A percentile compares a stretch with the other conserved stretches of the same genome.
Evolutionary conservation across 2,113 vertebrate genomes (phyloP).

Genomic region (Tinamus guttatus): DNA sequence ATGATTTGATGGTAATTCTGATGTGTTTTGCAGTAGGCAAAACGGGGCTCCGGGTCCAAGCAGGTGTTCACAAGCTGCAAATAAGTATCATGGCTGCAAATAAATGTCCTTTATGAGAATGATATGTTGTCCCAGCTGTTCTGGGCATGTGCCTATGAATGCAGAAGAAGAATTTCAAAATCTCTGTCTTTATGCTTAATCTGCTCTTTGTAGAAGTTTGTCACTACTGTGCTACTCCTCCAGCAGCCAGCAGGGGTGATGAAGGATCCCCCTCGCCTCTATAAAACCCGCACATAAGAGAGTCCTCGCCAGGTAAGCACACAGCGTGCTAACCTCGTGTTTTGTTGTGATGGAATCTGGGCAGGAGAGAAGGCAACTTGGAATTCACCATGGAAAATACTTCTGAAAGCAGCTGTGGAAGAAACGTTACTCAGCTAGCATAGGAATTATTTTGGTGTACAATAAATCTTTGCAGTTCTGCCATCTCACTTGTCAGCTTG

Average conservation of each 20-base stretch:
- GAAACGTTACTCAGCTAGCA: slow-evolving; percentile 15
- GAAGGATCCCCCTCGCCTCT: rapidly evolving
- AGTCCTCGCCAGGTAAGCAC: background rate
- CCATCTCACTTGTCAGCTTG: slow-evolving; percentile 40
- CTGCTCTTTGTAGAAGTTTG: background rate
- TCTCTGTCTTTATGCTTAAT: background rate
- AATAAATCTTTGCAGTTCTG: slow-evolving; percentile 38
- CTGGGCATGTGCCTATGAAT: background rate
- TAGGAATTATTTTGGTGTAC: slow-evolving; percentile 11
- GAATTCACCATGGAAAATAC: slow-evolving; percentile 44
- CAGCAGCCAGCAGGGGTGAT: background rate
- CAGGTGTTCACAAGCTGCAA: background rate
- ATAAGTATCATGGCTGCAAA: background rate
- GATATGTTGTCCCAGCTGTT: background rate
- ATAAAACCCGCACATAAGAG: background rate
- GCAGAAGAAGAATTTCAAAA: background rate
- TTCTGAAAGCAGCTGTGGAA: slow-evolving; percentile 15
- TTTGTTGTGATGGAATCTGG: slow-evolving; percentile 57
- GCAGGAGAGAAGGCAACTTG: slow-evolving; percentile 41
- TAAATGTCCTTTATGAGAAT: background rate
- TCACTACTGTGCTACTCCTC: background rate
- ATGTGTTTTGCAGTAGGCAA: background rate
- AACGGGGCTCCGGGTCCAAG: background rate
- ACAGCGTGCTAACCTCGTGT: background rate
- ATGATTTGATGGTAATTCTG: background rate